Conservation (phyloP, 1,140 invertebrate species). For the Drosophila insularis region DNA sequence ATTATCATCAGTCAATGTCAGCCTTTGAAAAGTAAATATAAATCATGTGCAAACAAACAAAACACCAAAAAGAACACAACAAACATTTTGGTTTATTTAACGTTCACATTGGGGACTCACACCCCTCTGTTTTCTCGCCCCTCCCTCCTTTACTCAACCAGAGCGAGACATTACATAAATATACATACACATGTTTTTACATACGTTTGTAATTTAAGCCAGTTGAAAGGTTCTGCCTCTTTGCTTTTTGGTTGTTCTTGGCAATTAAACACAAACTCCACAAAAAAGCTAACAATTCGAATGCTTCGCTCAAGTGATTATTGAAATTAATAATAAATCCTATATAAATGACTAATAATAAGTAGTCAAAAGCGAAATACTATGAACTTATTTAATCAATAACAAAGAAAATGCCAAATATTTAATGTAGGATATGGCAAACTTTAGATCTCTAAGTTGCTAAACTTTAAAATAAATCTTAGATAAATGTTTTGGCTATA, state of each 20-base stretch:
- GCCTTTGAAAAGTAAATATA: background rate
- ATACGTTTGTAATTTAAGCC: constrained; percentile 5
- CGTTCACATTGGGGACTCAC: constrained; percentile 3
- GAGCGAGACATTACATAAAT: background rate
- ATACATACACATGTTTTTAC: background rate
- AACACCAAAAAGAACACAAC: constrained; percentile 6
- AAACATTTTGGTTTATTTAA: constrained; percentile 45
- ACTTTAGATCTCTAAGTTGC: too few relatives aligned
- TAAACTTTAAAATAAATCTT: too few relatives aligned
- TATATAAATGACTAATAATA: background rate
- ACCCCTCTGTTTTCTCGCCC: background rate
- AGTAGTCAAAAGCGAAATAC: background rate
- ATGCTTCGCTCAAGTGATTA: constrained; percentile 2
- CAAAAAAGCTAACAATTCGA: background rate
- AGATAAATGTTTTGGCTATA: too few relatives aligned
- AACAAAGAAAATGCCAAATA: background rate
- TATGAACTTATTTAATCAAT: background rate
- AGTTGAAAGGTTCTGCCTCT: background rate
- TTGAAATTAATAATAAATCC: constrained; percentile 1
- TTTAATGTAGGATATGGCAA: too few relatives aligned
- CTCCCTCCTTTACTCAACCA: background rate
- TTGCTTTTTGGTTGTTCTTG: background rate
- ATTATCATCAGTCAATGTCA: constrained; percentile 53
- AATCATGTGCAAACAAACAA: constrained; percentile 21
- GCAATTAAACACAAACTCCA: constrained; percentile 5